Conservation (phyloP, 1,140 invertebrate species). For the Drosophila repletoides region DNA sequence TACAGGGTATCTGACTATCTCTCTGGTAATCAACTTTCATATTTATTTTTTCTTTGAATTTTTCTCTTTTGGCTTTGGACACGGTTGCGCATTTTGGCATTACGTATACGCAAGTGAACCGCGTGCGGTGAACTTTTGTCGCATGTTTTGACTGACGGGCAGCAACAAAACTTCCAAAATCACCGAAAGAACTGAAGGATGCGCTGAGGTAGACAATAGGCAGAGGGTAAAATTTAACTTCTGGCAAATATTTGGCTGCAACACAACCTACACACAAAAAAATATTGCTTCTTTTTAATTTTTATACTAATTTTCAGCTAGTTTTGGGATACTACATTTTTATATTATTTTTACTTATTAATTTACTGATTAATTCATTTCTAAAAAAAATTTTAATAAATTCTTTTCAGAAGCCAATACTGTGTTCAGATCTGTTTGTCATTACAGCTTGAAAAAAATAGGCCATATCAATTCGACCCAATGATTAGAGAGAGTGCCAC, state of each 20-base stretch:
- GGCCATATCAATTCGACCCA: too few relatives aligned
- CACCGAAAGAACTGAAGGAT: neutral
- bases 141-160: slow-evolving; percentile 27
- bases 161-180: slow-evolving; percentile 28
- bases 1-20: neutral
- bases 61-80: slow-evolving; percentile 19
- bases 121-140: slow-evolving; percentile 24
- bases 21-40: neutral
- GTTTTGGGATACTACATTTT: too few relatives aligned
- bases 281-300: too few relatives aligned
- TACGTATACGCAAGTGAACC: slow-evolving; percentile 54
- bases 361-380: too few relatives aligned
- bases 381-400: too few relatives aligned
- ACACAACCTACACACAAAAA: too few relatives aligned
- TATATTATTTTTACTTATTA: too few relatives aligned
- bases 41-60: slow-evolving; percentile 3
- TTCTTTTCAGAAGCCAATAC: too few relatives aligned
- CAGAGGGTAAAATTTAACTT: neutral
- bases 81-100: slow-evolving; percentile 47
- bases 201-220: neutral
- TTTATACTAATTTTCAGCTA: too few relatives aligned
- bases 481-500: too few relatives aligned
- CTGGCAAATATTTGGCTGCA: slow-evolving; percentile 9
- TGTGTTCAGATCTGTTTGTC: too few relatives aligned
- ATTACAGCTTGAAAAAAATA: too few relatives aligned